Conservation (phyloP, 2,888 invertebrate species). For the Auanema sp. region DNA sequence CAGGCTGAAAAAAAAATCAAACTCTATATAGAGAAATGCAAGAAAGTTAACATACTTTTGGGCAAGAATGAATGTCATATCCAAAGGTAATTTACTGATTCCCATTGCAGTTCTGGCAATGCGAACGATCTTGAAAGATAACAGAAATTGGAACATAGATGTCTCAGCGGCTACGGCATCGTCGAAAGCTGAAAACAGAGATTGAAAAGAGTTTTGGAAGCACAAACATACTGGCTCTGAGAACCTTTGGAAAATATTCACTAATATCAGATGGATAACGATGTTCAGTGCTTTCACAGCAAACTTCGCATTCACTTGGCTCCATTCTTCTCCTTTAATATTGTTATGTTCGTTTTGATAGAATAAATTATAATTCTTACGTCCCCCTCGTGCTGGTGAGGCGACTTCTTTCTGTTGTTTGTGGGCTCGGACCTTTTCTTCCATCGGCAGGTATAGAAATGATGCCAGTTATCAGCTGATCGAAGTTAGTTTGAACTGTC, state of each 20-base stretch:
- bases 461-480: constrained; percentile 8
- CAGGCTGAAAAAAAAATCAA: constrained; percentile 25
- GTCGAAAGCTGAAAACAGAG: constrained; percentile 44
- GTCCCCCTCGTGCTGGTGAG: constrained; percentile 49
- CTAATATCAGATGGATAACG: not conserved
- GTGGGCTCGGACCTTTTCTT: not conserved
- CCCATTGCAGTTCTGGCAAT: constrained; percentile 40
- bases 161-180: constrained; percentile 47
- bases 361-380: no score
- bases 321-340: constrained; percentile 9
- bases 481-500: constrained; percentile 70
- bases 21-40: not conserved
- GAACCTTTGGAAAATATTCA: constrained; percentile 12
- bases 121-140: constrained; percentile 50
- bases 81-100: constrained; percentile 41
- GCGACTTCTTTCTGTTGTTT: constrained; percentile 39
- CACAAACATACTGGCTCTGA: constrained; percentile 7
- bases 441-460: constrained; percentile 11
- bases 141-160: constrained; percentile 45
- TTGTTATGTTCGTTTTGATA: not conserved
- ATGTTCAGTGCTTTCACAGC: no score
- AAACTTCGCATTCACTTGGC: not conserved
- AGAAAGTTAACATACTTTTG: constrained; percentile 27
- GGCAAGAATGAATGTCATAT: constrained; percentile 34
- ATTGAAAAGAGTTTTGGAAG: not conserved